Percentiles rank a stretch among this genome's conserved stretches.
These are phyloP conservation scores for Aphaenogaster ashmeadi DNA, from an alignment of 1,140 invertebrate genomes.

Conservation along the genomic window DNA sequence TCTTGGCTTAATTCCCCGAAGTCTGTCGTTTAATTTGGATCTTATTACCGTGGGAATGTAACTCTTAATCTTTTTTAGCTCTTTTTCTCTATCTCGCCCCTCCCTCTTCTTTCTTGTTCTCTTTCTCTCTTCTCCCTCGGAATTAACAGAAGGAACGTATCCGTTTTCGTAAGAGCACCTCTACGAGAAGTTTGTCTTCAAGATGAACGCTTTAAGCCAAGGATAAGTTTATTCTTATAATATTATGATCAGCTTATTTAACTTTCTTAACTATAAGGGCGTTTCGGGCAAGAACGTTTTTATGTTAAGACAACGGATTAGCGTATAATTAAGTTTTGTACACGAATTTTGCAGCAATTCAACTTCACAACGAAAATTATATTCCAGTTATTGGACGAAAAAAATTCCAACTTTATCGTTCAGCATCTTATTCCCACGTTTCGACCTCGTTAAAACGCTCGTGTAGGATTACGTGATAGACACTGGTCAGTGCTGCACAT, in stretches of 20 bases:
- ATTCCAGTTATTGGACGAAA: neutral
- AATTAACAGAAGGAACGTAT: neutral
- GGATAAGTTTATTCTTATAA: conserved; percentile 49
- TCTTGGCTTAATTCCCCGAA: conserved; percentile 22
- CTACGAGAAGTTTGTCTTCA: conserved; percentile 25
- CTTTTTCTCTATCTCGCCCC: neutral
- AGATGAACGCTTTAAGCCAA: neutral
- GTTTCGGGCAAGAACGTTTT: neutral
- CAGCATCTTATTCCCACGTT: conserved; percentile 9
- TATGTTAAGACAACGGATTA: neutral
- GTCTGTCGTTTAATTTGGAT: conserved; percentile 23
- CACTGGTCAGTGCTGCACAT: neutral
- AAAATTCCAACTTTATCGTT: neutral
- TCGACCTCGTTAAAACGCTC: neutral
- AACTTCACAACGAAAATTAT: neutral
- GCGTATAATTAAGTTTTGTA: neutral
- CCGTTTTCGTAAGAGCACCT: neutral
- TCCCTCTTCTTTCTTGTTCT: neutral
- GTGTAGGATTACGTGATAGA: conserved; percentile 9
- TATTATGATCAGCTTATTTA: conserved; percentile 43
- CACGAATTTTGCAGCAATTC: neutral
- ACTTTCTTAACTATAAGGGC: conserved; percentile 16
- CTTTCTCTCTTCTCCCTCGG: neutral
- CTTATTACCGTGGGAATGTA: conserved; percentile 47
- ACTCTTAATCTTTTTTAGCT: conserved; percentile 43